Evolutionary conservation across 2,888 invertebrate genomes (phyloP).

Genomic region (Zaprionus obscuricornis): DNA sequence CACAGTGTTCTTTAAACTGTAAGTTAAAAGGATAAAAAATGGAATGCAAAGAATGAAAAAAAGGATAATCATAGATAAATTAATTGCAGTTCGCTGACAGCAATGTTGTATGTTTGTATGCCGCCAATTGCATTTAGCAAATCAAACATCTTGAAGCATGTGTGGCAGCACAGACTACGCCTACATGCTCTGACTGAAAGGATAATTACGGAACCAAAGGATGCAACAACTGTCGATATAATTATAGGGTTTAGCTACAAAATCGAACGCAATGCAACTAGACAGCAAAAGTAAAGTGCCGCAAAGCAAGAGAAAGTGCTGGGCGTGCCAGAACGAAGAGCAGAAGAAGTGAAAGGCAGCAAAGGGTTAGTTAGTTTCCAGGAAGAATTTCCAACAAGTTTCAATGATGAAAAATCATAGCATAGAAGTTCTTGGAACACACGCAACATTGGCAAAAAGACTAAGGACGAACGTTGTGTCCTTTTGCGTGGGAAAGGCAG

Average conservation of each 20-base stretch:
- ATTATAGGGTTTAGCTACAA: conserved; percentile 33
- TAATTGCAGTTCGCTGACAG: no score
- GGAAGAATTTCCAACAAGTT: conserved; percentile 13
- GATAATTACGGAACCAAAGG: conserved; percentile 37
- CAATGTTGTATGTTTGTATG: not conserved
- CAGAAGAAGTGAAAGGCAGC: no score
- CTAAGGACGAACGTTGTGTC: conserved; percentile 32
- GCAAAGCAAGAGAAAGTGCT: conserved; percentile 8
- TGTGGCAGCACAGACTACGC: conserved; percentile 46
- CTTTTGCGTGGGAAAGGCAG: conserved; percentile 69
- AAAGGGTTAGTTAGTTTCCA: conserved; percentile 30
- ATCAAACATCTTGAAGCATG: conserved; percentile 76
- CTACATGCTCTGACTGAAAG: conserved; percentile 20
- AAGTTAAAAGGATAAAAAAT: no score
- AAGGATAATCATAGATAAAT: no score
- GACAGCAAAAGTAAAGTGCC: not conserved
- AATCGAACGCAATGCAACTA: conserved; percentile 6
- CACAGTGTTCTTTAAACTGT: no score
- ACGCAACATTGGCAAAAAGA: conserved; percentile 37
- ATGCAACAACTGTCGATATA: conserved; percentile 41
- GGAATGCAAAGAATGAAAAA: no score
- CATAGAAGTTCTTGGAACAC: conserved; percentile 45
- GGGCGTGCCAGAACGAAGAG: not conserved
- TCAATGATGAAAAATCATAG: conserved; percentile 15
- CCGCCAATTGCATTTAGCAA: conserved; percentile 28